Evolutionary conservation across 2,888 invertebrate genomes (phyloP).

Genomic region (Ectobius pallidus): DNA sequence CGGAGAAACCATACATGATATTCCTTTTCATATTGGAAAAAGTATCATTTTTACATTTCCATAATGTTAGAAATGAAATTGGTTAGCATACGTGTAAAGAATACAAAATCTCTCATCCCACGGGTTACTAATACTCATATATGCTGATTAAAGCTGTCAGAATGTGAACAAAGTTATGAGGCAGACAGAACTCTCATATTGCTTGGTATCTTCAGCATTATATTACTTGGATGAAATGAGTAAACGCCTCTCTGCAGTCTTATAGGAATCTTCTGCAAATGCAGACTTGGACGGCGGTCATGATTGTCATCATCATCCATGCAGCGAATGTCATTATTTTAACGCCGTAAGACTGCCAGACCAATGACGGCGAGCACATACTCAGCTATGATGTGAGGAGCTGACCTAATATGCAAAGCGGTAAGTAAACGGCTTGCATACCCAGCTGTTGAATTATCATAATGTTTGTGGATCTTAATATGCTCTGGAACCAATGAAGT

Average conservation of each 20-base stretch:
- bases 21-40: too few relatives aligned
- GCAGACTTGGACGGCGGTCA: neutral
- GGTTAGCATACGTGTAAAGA: too few relatives aligned
- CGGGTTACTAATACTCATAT: too few relatives aligned
- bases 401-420: too few relatives aligned
- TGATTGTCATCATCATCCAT: neutral
- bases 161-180: neutral
- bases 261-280: neutral
- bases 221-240: neutral
- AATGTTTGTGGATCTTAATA: too few relatives aligned
- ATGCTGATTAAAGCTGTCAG: neutral
- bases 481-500: too few relatives aligned
- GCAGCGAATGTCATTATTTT: neutral
- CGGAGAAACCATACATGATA: too few relatives aligned
- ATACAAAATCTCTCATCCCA: too few relatives aligned
- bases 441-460: too few relatives aligned
- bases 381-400: neutral
- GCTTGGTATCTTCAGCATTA: neutral
- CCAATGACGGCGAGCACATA: neutral
- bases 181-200: neutral
- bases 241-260: neutral
- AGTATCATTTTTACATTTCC: too few relatives aligned
- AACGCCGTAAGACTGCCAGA: neutral
- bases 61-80: too few relatives aligned
- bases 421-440: too few relatives aligned